Base-by-base conservation (phyloP, 2,888 invertebrate species). In the Adelognathus sp. region DNA sequence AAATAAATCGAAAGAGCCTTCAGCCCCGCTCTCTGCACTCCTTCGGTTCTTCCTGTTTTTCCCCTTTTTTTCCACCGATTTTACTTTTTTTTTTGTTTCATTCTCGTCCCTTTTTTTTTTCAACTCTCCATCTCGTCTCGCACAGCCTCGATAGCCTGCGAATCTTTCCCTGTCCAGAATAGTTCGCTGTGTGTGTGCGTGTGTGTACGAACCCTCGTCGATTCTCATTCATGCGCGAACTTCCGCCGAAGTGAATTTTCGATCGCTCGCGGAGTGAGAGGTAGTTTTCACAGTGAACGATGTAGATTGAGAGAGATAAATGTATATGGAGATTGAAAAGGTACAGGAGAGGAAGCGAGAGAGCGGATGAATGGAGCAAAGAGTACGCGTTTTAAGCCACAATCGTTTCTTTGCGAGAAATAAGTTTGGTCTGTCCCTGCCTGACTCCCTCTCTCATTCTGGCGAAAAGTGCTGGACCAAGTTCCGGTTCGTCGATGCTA, bases 1-100 rank as follows among this genome's bases (percentile, higher is more conserved):
- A 88, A 88, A 88, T 87, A 89, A 88, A 87, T 87, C 86, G 79
- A 84, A 84, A 84, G 82, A 82, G 82, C 82, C 83, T 77, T 77
- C 58, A 81, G 84, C 81, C 82, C 74, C 79, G 67, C 31, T 60
- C 46, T 36, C 29, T 36, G 44, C 64, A 54, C 61, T 56, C 14
- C 46, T 58, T 54, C 61, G 24, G n/a, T 36, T 54, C 31, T 69
- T 50, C 44, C 44, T 39, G 56, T 63, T 56, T 64, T 39, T 18
- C 27, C 58, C 74, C 52, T 41, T 4, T 50, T 56, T 66, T 16
- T 52, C 50, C 31, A 70, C 66, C 60, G 21, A 54, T 70, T 70
- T 39, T 71, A 58, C 41, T 69, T 14, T 52, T 50, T 69, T 76
- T 64, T 31, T 46, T 27, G 18, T 70, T 58, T 18, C 64, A 14